Evolutionary conservation across 2,797 vertebrate genomes (phyloP).

Genomic region (Potorous gilbertii): DNA sequence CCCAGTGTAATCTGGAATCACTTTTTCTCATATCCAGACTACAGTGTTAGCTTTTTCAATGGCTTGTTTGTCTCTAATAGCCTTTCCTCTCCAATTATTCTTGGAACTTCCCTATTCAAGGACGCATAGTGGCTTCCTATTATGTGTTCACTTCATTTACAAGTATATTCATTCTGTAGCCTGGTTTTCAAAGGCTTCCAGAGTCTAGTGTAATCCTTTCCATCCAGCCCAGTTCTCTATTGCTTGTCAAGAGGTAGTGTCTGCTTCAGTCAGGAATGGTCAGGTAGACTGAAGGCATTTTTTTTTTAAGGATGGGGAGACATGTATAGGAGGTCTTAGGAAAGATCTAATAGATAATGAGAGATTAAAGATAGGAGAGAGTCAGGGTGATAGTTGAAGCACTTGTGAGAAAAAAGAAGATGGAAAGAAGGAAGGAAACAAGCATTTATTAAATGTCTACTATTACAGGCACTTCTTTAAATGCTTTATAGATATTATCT

Average conservation of each 20-base stretch:
- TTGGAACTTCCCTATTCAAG: not conserved
- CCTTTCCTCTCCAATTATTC: not conserved
- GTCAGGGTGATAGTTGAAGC: too few relatives aligned
- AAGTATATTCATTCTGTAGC: slow-evolving; percentile 38
- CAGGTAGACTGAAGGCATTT: not conserved
- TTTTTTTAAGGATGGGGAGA: not conserved
- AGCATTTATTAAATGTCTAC: too few relatives aligned
- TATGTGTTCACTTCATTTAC: not conserved
- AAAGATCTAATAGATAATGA: slow-evolving; percentile 35
- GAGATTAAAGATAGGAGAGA: too few relatives aligned
- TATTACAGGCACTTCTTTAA: too few relatives aligned
- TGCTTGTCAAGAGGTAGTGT: not conserved
- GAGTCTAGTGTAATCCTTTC: not conserved
- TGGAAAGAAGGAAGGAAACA: too few relatives aligned
- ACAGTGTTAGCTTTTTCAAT: not conserved
- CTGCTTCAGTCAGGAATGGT: not conserved
- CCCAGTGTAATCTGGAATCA: slow-evolving; percentile 1
- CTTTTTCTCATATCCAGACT: not conserved
- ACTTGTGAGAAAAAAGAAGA: too few relatives aligned
- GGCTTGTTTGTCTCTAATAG: slow-evolving; percentile 1
- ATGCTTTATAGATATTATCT: too few relatives aligned
- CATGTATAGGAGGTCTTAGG: not conserved
- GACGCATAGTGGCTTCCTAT: not conserved
- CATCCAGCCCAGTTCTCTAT: not conserved
- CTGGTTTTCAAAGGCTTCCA: slow-evolving; percentile 44